Base-by-base conservation (phyloP, 2,113 vertebrate species). In the Corydoras sp. region DNA sequence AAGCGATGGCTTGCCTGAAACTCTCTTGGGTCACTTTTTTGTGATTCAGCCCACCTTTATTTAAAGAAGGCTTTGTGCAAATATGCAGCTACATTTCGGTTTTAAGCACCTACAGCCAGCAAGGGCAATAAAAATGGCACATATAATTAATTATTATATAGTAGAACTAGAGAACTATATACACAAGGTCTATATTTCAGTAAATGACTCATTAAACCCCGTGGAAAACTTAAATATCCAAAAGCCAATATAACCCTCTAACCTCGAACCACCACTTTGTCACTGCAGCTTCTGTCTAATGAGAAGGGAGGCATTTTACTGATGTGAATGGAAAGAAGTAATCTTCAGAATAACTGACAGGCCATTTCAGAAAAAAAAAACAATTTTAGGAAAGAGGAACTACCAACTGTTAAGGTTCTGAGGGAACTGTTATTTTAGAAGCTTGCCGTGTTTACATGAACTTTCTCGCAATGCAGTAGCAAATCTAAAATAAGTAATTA, bases 161-260 rank as follows among this genome's bases (percentile, higher is more conserved):
- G 70, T 15, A 13, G 54, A 43, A 50, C 53, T 30, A 43, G 14
- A 63, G 18, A 35, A 64, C n/a, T 50, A 18, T 14, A 68, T 7
- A 15, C 58, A 35, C 14, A n/a, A 35, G 10, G 35, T 65, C 58
- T 35, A 69, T 73, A 73, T 65, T 69, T 69, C 61, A 73, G 43
- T 12, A 13, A 11, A 13, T 73, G 54, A 64, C 12, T 69, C 70
- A 65, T 48, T 59, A 12, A 10, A 18, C 9, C 11, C 55, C 60
- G 48, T 43, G 68, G 48, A 10, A 18, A 15, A 35, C 48, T 24
- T 30, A 4, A 11, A 35, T 51, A 9, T 51, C 11, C 7, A 51
- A 11, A 53, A 43, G 18, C n/a, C 55, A 43, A 31, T 3, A 18
- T 49, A 65, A 31, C 18, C 7, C 12, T 65, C 13, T 49, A 65